Evolutionary conservation across 2,113 vertebrate genomes (phyloP).

Genomic region (Dascyllus trimaculatus): DNA sequence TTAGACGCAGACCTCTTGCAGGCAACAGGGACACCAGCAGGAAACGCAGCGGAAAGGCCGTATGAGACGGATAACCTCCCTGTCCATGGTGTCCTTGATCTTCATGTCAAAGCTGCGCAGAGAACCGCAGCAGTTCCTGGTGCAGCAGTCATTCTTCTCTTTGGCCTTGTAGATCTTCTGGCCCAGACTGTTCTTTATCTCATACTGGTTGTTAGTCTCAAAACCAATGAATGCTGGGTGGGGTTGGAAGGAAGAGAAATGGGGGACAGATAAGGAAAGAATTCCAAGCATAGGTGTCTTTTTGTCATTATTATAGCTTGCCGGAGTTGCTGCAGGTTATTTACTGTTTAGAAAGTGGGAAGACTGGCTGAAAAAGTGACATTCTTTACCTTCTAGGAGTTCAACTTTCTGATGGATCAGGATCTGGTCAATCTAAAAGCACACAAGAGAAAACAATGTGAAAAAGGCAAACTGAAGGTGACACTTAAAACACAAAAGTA

Average conservation of each 20-base stretch:
- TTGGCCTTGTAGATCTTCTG: constrained; percentile 90
- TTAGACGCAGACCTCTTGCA: constrained; percentile 87
- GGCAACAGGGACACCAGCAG: constrained; percentile 91
- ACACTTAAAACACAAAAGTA: not conserved
- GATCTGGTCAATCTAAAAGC: constrained; percentile 89
- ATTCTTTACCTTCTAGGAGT: constrained; percentile 87
- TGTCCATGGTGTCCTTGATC: constrained; percentile 87
- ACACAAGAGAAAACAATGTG: not conserved
- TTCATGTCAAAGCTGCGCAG: constrained; percentile 90
- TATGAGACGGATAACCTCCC: constrained; percentile 89
- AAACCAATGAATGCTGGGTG: constrained; percentile 87
- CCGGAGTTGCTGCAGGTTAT: not conserved
- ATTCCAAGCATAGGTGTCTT: not conserved
- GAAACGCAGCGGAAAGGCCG: constrained; percentile 90
- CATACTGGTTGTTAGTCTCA: constrained; percentile 90
- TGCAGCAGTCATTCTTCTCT: constrained; percentile 91
- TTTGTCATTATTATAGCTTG: not conserved
- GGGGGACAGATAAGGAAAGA: constrained; percentile 16
- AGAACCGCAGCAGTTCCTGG: constrained; percentile 91
- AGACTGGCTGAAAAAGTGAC: not conserved
- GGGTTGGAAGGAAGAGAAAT: not conserved
- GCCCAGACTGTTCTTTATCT: constrained; percentile 89
- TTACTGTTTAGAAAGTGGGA: not conserved
- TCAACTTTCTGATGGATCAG: constrained; percentile 93
- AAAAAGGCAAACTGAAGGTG: not conserved